Base-by-base conservation (phyloP, 1,140 invertebrate species). In the Drosophila tani region DNA sequence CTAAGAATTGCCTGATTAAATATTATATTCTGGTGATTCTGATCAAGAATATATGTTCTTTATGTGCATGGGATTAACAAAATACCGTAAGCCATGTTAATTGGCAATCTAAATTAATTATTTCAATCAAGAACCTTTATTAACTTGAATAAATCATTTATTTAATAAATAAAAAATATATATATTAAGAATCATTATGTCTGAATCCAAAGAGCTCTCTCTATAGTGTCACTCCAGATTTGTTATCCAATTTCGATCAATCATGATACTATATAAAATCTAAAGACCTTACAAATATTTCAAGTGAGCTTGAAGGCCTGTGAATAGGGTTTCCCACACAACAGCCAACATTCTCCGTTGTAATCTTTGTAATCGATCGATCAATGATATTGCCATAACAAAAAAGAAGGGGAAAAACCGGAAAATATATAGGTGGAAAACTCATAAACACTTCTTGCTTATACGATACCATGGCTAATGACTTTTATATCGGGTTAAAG, bases 301-400 rank as follows among this genome's bases (percentile, higher is more conserved):
- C 21, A 15, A 40, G 1, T 56, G 19, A 14, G 2, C 29, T 12
- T 59, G 6, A 59, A 32, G 21, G 29, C 5, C 17, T 40, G 27
- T 32, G 35, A 17, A 24, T 41, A 12, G 14, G 15, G 43, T 68
- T 68, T 43, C 35, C 66, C 63, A 68, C 66, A 51, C 41, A 63
- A 15, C 21, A 27, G 14, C 17, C 3, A 2, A 15, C 63, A 50
- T 51, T 51, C 35, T 40, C 32, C 32, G 32, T 51, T 40, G 19
- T 49, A 19, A 24, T 51, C 24, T 51, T 24, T 45, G 46, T 24
- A 27, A 68, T 69, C 63, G 63, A 68, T 53, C 12, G 45, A 68
- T 50, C 38, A 21, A 56, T 69, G 66, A 51, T 32, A 17, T 50
- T 62, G 14, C 27, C 41, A 12, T 11, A 14, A 35, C 17, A 40